Conservation (phyloP, 1,140 invertebrate species). For the Linepithema humile region DNA sequence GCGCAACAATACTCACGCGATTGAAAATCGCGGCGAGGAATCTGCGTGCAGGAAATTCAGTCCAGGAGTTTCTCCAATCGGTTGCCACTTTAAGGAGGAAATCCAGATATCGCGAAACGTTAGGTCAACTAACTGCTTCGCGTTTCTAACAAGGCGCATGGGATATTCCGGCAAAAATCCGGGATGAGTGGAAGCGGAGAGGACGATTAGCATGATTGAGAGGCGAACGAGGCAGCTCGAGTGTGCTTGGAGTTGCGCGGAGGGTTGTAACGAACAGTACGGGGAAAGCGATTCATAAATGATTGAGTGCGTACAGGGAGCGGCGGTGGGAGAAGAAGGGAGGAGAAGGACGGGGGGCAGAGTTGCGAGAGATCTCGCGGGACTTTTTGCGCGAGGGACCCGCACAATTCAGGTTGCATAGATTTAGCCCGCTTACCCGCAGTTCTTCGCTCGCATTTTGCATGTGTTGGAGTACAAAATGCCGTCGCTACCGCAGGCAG, state of each 20-base stretch:
- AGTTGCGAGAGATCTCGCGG: not conserved
- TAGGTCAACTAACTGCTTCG: not conserved
- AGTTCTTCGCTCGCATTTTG: conserved; percentile 96
- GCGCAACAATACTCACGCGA: not conserved
- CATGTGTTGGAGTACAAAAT: conserved; percentile 96
- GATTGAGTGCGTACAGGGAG: conserved; percentile 1
- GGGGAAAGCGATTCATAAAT: conserved; percentile 17
- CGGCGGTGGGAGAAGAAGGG: not conserved
- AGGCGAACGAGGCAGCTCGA: not conserved
- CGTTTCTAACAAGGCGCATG: not conserved
- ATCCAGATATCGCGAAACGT: not conserved
- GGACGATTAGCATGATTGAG: conserved; percentile 8
- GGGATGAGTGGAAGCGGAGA: not conserved
- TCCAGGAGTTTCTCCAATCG: not conserved
- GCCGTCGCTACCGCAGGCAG: conserved; percentile 96
- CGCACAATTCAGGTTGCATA: not conserved
- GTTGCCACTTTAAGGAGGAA: not conserved
- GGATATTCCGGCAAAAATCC: conserved; percentile 1
- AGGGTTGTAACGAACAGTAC: conserved; percentile 12
- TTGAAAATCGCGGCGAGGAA: not conserved
- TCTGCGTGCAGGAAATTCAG: not conserved
- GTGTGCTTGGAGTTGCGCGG: not conserved
- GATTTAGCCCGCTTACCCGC: conserved; percentile 88
- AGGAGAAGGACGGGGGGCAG: no score
- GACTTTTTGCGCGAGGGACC: not conserved